Evolutionary conservation across 2,113 vertebrate species (phyloP).

Genomic region (Tachycineta bicolor): DNA sequence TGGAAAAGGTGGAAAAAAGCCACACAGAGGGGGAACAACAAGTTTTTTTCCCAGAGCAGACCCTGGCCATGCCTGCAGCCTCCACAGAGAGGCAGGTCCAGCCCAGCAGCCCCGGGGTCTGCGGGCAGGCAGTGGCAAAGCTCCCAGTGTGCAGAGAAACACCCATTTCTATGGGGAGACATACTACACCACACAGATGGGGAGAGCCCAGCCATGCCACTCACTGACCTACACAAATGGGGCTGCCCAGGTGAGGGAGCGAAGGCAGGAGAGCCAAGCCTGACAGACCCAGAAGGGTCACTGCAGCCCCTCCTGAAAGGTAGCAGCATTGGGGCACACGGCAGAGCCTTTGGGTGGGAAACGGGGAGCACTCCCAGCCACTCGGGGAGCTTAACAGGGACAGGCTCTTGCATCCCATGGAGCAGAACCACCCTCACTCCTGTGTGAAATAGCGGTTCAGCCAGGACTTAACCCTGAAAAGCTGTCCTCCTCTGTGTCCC

Average conservation of each 20-base stretch:
- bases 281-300: neutral
- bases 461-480: neutral
- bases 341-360: neutral
- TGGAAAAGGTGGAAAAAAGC: neutral
- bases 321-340: accelerated
- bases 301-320: neutral
- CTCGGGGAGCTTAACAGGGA: neutral
- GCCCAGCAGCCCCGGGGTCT: neutral
- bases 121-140: neutral
- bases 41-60: neutral
- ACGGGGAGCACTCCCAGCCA: accelerated
- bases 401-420: neutral
- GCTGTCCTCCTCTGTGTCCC: neutral
- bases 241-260: neutral
- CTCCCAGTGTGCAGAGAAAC: neutral
- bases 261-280: neutral
- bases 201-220: neutral
- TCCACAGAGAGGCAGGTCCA: accelerated
- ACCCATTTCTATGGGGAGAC: neutral
- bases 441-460: accelerated
- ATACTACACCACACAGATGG: accelerated
- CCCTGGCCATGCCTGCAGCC: neutral
- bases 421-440: neutral
- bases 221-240: accelerated
- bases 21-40: neutral